phyloP scores from a whole-genome alignment of 2,888 invertebrate species.

The Lypha dubia region DNA sequence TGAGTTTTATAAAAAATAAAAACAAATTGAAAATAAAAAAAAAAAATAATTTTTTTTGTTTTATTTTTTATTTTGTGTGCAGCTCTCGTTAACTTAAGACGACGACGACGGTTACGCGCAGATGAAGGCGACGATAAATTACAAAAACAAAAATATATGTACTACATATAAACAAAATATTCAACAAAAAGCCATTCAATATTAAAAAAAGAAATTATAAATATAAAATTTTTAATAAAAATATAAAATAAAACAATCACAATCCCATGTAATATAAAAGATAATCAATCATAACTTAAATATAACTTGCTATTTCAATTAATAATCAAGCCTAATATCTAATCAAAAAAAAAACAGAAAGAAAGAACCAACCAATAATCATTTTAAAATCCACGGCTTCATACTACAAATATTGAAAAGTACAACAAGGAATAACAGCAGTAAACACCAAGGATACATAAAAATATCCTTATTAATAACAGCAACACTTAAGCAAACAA shows the following conservation, averaged over 20 bases:
- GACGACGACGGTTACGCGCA: conserved; percentile 69
- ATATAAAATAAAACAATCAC: conserved; percentile 58
- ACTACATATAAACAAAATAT: conserved; percentile 56
- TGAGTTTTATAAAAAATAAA: conserved; percentile 21
- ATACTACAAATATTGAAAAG: conserved; percentile 58
- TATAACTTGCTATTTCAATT: conserved; percentile 33
- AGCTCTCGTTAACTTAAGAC: conserved; percentile 73
- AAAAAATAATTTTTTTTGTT: conserved; percentile 64
- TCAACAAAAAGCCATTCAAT: conserved; percentile 58
- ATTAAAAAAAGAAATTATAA: conserved; percentile 47
- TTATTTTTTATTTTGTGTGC: conserved; percentile 54
- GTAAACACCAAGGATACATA: conserved; percentile 41
- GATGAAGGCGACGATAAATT: conserved; percentile 71
- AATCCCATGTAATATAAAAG: conserved; percentile 55
- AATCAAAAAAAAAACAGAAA: conserved; percentile 53
- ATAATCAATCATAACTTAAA: conserved; percentile 59
- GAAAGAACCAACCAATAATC: conserved; percentile 74
- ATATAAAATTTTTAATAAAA: conserved; percentile 15
- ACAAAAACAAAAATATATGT: conserved; percentile 53
- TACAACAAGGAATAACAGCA: conserved; percentile 66
- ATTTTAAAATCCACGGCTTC: conserved; percentile 43
- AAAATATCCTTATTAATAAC: conserved; percentile 60
- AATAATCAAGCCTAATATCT: conserved; percentile 10
- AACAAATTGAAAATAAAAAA: conserved; percentile 24
- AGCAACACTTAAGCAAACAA: conserved; percentile 61